Evolutionary conservation across 2,113 vertebrate genomes (phyloP).

Genomic region (Clinocottus analis): DNA sequence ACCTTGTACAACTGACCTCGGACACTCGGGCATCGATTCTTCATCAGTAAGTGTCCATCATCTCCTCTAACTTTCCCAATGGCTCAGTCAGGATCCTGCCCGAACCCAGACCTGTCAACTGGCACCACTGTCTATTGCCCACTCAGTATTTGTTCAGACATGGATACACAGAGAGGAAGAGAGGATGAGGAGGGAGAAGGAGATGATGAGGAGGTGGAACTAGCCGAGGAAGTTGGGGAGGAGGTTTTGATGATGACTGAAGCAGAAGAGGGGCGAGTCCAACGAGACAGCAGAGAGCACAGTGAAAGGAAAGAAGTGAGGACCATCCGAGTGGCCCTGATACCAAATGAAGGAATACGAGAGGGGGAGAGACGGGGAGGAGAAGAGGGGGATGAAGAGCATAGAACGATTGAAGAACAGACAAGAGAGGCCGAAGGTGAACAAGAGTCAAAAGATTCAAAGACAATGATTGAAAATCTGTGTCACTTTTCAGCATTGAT

Average conservation of each 20-base stretch:
- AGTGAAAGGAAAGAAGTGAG: constrained; percentile 36
- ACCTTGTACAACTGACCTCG: not conserved
- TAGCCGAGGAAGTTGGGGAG: constrained; percentile 80
- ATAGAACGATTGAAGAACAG: not conserved
- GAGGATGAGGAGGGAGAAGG: constrained; percentile 51
- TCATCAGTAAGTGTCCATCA: constrained; percentile 3
- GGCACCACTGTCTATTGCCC: constrained; percentile 43
- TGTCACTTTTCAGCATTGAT: not conserved
- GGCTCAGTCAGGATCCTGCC: constrained; percentile 65
- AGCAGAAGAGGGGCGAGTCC: not conserved
- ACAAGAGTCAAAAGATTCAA: not conserved
- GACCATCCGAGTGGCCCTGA: constrained; percentile 1
- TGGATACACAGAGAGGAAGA: constrained; percentile 37
- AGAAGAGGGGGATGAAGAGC: constrained; percentile 1
- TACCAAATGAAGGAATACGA: constrained; percentile 25
- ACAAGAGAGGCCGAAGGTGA: constrained; percentile 2
- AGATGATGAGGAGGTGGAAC: constrained; percentile 75
- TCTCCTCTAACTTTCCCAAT: constrained; percentile 46
- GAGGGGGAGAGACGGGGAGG: not conserved
- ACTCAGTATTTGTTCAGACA: constrained; percentile 44
- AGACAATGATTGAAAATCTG: not conserved
- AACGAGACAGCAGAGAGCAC: constrained; percentile 16
- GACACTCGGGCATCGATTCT: not conserved
- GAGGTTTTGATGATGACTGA: constrained; percentile 65
- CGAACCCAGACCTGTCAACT: constrained; percentile 62